Evolutionary conservation across 2,113 vertebrate species (phyloP), one percentile per base, ranked within the genome.

Genomic region (Saccopteryx bilineata): DNA sequence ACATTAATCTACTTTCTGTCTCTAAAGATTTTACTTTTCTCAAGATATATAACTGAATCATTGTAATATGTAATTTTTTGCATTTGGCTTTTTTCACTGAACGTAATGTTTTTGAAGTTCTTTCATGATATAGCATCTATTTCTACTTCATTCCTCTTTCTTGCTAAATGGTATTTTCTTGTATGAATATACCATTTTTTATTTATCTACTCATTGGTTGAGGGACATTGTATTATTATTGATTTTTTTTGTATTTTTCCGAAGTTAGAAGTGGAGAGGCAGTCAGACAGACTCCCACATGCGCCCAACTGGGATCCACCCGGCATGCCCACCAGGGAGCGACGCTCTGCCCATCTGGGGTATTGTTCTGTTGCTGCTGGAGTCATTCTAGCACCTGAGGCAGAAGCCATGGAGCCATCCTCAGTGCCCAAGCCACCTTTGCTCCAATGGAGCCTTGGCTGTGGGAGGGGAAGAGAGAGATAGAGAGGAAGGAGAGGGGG

Each of bases 1-100:
- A 69, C 15, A 61, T 31, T 75, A 71, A 63, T 72, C 79, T 80
- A 18, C 61, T 68, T 83, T 86, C 58, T 74, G 5, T 91, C 24
- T 74, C 33, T 79, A 5, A 48, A 79, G 52, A 63, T 91, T 87
- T 91, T 87, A 18, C n/a, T 93, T 81, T 68, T 85, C 80, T 78
- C 33, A 63, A 31, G 12, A 83, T 83, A 33, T 31, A 14, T 50
- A 78, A 56, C 58, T 78, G 12, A 50, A 56, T 79, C 9, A 2
- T 90, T 90, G 28, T 10, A 48, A 11, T 54, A 21, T 39, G 4
- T 69, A 46, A 60, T 69, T 68, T 63, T 84, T 82, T 74, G 58
- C 7, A 33, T 65, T 26, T 75, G 74, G 28, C 66, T 86, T 76
- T 75, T 92, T 74, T 72, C 2, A 60, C 48, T 8, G 18, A 74